Conservation (phyloP, 2,113 vertebrate species). For the Pholis gunnellus region DNA sequence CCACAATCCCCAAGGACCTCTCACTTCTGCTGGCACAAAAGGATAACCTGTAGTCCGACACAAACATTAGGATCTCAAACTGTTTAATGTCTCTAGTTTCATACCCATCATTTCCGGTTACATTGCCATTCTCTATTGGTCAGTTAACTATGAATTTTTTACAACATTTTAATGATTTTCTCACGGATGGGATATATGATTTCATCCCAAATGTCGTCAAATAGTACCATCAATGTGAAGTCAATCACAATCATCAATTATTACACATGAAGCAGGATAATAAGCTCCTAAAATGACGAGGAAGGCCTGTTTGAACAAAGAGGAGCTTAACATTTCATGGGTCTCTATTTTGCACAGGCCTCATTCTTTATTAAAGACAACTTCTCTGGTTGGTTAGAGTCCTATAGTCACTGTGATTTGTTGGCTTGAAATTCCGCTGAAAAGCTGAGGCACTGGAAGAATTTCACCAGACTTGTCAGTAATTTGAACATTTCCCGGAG, state of each 20-base stretch:
- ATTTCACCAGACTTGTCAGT: conserved; percentile 64
- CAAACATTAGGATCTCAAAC: not conserved
- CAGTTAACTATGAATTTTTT: not conserved
- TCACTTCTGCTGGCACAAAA: too few relatives aligned
- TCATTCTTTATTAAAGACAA: conserved; percentile 29
- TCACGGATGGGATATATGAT: not conserved
- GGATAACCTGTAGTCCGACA: not conserved
- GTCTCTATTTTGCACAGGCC: not conserved
- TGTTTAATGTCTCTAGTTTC: too few relatives aligned
- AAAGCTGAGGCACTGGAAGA: conserved; percentile 38
- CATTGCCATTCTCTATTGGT: not conserved
- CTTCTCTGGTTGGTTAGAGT: conserved; percentile 7
- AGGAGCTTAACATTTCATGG: not conserved
- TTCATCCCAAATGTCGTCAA: not conserved
- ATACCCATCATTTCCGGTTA: not conserved
- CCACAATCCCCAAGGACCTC: too few relatives aligned
- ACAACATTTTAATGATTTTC: not conserved
- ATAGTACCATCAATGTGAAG: not conserved
- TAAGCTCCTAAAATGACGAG: not conserved
- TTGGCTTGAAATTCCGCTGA: conserved; percentile 29
- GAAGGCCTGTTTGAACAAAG: not conserved
- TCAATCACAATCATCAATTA: not conserved
- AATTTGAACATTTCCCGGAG: conserved; percentile 55
- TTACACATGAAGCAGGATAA: not conserved
- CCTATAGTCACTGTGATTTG: conserved; percentile 25